Conservation (phyloP, 2,888 invertebrate species). For the Campopleginae sp. region DNA sequence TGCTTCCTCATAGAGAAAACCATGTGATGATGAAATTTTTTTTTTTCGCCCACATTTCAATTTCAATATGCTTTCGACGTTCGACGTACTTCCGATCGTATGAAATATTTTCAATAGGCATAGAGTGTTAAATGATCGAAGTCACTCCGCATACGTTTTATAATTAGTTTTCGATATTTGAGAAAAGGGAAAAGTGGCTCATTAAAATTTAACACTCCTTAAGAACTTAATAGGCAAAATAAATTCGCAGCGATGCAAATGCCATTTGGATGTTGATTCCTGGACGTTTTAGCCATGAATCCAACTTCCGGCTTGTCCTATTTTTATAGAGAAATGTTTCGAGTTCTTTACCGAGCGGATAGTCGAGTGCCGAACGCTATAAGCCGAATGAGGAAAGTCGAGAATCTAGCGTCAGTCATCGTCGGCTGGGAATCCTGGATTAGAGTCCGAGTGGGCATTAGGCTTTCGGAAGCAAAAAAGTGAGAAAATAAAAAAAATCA, state of each 20-base stretch:
- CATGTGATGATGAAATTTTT: too few relatives aligned
- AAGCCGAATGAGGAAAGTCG: not conserved
- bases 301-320: not conserved
- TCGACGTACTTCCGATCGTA: too few relatives aligned
- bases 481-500: not conserved
- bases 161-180: not conserved
- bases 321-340: not conserved
- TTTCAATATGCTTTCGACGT: too few relatives aligned
- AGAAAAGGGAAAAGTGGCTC: not conserved
- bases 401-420: not conserved
- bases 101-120: too few relatives aligned
- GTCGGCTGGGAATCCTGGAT: not conserved
- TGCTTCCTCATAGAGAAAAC: too few relatives aligned
- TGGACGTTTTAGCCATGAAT: not conserved
- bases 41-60: too few relatives aligned
- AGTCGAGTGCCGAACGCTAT: not conserved
- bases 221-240: not conserved
- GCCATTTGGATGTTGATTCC: not conserved
- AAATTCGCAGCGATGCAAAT: not conserved
- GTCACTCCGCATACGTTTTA: not conserved
- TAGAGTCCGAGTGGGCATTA: not conserved
- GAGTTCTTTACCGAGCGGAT: not conserved
- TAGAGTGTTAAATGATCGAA: too few relatives aligned
- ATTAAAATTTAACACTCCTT: not conserved
- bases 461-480: not conserved